These are phyloP conservation scores for Laterallus jamaicensis DNA, from an alignment of 2,113 vertebrate genomes.

Conservation along the genomic window DNA sequence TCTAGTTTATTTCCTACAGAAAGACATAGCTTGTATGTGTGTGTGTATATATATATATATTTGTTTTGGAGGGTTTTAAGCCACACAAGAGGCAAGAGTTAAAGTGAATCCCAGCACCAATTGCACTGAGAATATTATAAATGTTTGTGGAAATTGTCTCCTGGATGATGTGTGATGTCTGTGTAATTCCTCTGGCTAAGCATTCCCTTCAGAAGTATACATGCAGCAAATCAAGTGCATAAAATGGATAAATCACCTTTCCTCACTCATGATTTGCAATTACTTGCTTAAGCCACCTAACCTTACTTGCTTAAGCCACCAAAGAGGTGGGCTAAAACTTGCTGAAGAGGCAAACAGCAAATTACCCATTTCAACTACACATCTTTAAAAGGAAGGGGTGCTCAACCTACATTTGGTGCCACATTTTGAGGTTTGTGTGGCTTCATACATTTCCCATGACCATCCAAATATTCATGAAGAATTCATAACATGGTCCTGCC, in stretches of 20 bases:
- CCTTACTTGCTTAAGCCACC: neutral
- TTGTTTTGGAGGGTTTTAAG: neutral
- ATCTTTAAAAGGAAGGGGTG: neutral
- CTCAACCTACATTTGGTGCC: slow-evolving; percentile 1
- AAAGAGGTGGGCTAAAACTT: neutral
- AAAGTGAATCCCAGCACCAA: neutral
- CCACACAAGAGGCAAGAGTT: neutral
- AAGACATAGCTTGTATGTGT: neutral
- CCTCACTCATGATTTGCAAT: neutral
- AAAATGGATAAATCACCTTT: neutral
- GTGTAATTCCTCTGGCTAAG: neutral
- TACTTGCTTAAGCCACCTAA: neutral
- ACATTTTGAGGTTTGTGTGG: neutral
- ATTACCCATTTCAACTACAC: neutral
- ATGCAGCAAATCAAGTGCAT: neutral
- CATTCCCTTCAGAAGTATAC: neutral
- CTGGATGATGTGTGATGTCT: neutral
- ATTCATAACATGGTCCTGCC: slow-evolving; percentile 62
- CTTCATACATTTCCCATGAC: slow-evolving; percentile 56
- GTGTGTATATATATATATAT: neutral
- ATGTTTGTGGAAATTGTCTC: neutral
- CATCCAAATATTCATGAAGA: slow-evolving; percentile 62
- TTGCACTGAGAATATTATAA: neutral
- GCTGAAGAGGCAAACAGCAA: neutral
- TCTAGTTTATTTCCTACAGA: neutral